Evolutionary conservation across 2,113 vertebrate species (phyloP).

Genomic region (Cyanoliseus patagonus): DNA sequence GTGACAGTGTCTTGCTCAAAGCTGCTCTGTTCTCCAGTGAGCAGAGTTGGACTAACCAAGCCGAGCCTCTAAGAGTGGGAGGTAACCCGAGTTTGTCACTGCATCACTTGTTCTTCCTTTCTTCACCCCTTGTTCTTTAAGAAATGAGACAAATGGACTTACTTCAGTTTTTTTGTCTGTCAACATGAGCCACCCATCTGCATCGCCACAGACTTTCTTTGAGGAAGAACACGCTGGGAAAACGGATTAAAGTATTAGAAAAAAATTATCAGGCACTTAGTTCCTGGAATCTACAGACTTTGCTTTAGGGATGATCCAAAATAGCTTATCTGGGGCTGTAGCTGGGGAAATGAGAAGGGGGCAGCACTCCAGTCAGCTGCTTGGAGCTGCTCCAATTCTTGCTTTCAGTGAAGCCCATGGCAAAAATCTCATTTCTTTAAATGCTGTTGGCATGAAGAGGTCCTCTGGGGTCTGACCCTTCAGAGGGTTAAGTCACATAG

Average conservation of each 20-base stretch:
- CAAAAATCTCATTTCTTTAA: constrained; percentile 25
- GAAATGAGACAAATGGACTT: not conserved
- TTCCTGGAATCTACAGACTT: not conserved
- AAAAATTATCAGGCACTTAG: not conserved
- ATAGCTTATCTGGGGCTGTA: not conserved
- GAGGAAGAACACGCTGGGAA: not conserved
- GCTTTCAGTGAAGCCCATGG: not conserved
- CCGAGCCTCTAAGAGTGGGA: not conserved
- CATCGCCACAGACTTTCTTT: not conserved
- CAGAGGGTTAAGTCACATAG: not conserved
- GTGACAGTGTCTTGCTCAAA: fast-evolving
- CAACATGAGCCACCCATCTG: not conserved
- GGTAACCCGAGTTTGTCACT: not conserved
- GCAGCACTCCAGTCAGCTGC: not conserved
- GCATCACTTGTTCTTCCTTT: not conserved
- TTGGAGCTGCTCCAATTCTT: constrained; percentile 22
- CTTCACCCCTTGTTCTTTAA: not conserved
- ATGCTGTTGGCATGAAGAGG: not conserved
- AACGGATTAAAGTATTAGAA: not conserved
- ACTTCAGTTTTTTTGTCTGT: not conserved
- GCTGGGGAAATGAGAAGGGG: not conserved
- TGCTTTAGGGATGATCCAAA: constrained; percentile 5
- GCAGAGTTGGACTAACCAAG: not conserved
- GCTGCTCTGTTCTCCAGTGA: not conserved
- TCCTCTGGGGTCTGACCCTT: not conserved